Evolutionary conservation across 2,113 vertebrate species (phyloP).

Genomic region (Sciurus niger): DNA sequence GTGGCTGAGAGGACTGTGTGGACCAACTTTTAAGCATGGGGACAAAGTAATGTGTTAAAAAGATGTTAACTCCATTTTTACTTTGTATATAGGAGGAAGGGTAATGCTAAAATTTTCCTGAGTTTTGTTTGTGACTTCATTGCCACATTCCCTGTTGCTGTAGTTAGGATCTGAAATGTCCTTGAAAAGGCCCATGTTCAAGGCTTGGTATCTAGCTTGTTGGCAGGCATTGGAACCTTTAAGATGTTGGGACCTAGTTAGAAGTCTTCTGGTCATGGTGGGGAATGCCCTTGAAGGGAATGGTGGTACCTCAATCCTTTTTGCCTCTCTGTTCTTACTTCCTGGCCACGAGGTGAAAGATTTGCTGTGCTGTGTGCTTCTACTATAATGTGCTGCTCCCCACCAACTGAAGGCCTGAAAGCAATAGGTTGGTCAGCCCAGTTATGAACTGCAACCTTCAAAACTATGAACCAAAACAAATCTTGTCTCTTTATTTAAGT

Average conservation of each 20-base stretch:
- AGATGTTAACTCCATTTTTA: constrained; percentile 33
- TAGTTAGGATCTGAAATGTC: neutral
- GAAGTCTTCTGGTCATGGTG: neutral
- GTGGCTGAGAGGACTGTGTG: neutral
- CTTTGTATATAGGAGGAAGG: constrained; percentile 8
- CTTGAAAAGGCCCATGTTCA: neutral
- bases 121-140: constrained; percentile 52
- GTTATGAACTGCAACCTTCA: neutral
- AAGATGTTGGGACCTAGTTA: neutral
- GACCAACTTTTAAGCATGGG: neutral
- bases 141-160: neutral
- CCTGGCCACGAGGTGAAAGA: neutral
- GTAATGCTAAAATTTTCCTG: neutral
- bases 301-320: neutral
- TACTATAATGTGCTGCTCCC: neutral
- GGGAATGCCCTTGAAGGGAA: neutral
- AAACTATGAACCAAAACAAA: neutral
- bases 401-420: neutral
- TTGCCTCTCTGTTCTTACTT: neutral
- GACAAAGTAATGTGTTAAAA: constrained; percentile 36
- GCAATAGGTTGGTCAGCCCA: neutral
- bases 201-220: neutral
- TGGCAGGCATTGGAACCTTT: neutral
- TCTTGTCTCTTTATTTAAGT: neutral
- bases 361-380: neutral